Evolutionary conservation across 2,888 invertebrate species (phyloP), one percentile per base, ranked within the genome.

Genomic region (Drosophila paramelanica): DNA sequence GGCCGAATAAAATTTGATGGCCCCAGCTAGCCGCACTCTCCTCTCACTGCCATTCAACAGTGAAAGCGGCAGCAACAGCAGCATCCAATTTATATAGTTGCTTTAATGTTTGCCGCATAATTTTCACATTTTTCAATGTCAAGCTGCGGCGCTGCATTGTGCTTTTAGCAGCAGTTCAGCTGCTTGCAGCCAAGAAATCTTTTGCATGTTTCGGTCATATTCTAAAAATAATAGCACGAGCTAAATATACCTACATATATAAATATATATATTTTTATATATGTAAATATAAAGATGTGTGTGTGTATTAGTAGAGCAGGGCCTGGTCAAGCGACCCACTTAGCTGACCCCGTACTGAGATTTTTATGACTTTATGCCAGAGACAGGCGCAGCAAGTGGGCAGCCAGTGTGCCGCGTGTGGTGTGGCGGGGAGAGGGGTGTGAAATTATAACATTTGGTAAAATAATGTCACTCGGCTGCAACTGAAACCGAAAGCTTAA

Each of bases 91-190:
- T 85, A 85, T 87, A 85, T 85, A 85, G 73, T 85, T 82, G 73
- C 85, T 84, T 85, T 87, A 85, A 85, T 87, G 85, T 85, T 81
- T 75, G 73, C 90, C 89, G 91, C 91, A 91, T 91, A 92, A 92
- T 91, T 90, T 91, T 87, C 86, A 81, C 91, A 91, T 91, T 90
- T 91, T 90, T 91, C 91, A 91, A 89, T 90, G 91, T 90, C 92
- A 91, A 83, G 73, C 82, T 84, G 46, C 65, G 78, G 67, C 51
- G 71, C 74, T 76, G 77, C 82, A 86, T 74, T 86, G 78, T 76
- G 65, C 70, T 62, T 58, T 62, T 58, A 42, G 43, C 67, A 42
- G 43, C 61, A 74, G 65, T 72, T 60, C 61, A 42, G 43, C 61
- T 43, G 57, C 50, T 55, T 52, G 77, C 77, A 71, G 64, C 61